Evolutionary conservation across 2,797 vertebrate genomes (phyloP).

Genomic region (Rhadinocentrus ornatus): DNA sequence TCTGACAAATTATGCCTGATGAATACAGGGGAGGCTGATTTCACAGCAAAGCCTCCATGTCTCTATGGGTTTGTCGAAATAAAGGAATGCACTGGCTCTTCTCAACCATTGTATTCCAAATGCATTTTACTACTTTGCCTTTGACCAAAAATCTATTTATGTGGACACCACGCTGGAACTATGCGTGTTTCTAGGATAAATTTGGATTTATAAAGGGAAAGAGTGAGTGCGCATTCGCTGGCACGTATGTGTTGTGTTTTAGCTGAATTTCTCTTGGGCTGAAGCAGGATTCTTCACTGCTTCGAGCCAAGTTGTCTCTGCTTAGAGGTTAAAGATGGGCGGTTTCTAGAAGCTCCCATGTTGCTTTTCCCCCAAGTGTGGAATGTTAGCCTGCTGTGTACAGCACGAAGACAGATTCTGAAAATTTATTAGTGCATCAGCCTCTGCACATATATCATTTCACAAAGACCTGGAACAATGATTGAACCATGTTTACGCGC

Average conservation of each 20-base stretch:
- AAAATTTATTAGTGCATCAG: slow-evolving; percentile 18
- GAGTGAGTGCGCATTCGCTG: slow-evolving; percentile 34
- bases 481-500: background rate
- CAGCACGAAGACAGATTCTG: slow-evolving; percentile 15
- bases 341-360: slow-evolving; percentile 18
- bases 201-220: slow-evolving; percentile 38
- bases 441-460: background rate
- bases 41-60: slow-evolving; percentile 39
- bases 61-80: slow-evolving; percentile 52
- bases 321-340: slow-evolving; percentile 39
- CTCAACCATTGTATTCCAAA: slow-evolving; percentile 38
- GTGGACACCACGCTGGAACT: slow-evolving; percentile 46
- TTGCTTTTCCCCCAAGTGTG: slow-evolving; percentile 32
- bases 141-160: slow-evolving; percentile 54
- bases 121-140: slow-evolving; percentile 55
- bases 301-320: slow-evolving; percentile 34
- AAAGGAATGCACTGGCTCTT: slow-evolving; percentile 42
- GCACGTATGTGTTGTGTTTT: slow-evolving; percentile 26
- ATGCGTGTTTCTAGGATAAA: slow-evolving; percentile 27
- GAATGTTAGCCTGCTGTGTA: slow-evolving; percentile 35
- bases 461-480: background rate
- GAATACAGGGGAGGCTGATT: slow-evolving; percentile 54
- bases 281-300: slow-evolving; percentile 23
- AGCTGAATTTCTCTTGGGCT: slow-evolving; percentile 28
- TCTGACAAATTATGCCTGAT: slow-evolving; percentile 56